These are phyloP conservation scores for Cranoglanis bouderius DNA, from an alignment of 2,113 vertebrate species.

Conservation along the genomic window DNA sequence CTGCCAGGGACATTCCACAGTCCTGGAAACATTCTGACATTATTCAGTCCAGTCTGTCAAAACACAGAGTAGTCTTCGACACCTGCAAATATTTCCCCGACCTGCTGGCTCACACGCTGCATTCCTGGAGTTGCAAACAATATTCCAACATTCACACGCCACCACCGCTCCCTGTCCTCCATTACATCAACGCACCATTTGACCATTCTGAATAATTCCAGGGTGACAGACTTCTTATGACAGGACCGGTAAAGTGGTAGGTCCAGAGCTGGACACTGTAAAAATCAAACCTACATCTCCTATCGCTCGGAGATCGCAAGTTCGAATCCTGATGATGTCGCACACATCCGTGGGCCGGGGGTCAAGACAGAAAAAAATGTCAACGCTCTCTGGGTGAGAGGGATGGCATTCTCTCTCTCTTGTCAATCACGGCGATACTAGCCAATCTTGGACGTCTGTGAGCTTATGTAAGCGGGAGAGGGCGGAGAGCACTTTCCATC, in stretches of 20 bases:
- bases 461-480: background rate
- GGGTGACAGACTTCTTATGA: background rate
- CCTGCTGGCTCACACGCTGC: slow-evolving; percentile 25
- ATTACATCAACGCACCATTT: background rate
- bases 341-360: background rate
- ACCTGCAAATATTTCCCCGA: slow-evolving; percentile 50
- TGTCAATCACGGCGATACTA: background rate
- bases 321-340: background rate
- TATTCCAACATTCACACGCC: slow-evolving; percentile 40
- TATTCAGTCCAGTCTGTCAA: slow-evolving; percentile 39
- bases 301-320: background rate
- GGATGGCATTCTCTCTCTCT: background rate
- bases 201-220: background rate
- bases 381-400: background rate
- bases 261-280: background rate
- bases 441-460: background rate
- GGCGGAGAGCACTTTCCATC: background rate
- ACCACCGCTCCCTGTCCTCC: slow-evolving; percentile 10
- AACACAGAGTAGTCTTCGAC: slow-evolving; percentile 38
- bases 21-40: slow-evolving; percentile 39
- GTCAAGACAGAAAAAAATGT: background rate
- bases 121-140: slow-evolving; percentile 43
- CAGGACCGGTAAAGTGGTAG: background rate
- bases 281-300: background rate
- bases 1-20: slow-evolving; percentile 38